phyloP scores from a whole-genome alignment of 2,797 vertebrate genomes.

The Cygnus olor region DNA sequence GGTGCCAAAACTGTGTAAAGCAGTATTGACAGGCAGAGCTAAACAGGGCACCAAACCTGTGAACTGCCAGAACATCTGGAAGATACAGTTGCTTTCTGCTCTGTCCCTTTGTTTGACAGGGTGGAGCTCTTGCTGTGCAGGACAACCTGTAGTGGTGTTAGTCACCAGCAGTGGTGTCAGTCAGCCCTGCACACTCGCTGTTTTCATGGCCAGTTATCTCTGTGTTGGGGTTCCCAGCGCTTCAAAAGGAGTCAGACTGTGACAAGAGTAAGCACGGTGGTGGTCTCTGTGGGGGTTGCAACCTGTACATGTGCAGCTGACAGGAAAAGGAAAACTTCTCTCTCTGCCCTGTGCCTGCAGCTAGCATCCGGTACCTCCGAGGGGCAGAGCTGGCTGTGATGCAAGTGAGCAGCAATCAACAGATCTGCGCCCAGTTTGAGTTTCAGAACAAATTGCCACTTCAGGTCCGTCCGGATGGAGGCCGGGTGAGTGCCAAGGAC shows the following conservation, averaged over 20 bases:
- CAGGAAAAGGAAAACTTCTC: neutral
- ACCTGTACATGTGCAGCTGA: rapidly evolving
- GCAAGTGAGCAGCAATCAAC: slow-evolving; percentile 72
- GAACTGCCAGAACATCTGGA: neutral
- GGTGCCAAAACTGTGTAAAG: neutral
- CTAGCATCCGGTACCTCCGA: slow-evolving; percentile 71
- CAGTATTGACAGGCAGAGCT: neutral
- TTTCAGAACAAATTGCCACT: slow-evolving; percentile 71
- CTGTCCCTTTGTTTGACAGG: neutral
- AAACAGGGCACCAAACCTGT: rapidly evolving
- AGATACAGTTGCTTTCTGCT: neutral
- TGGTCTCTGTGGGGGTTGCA: neutral
- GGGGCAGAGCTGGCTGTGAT: slow-evolving; percentile 77
- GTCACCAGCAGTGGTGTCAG: neutral
- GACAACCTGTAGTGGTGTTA: neutral
- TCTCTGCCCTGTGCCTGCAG: slow-evolving; percentile 52
- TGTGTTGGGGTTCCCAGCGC: neutral
- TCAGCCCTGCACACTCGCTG: rapidly evolving
- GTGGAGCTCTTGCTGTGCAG: neutral
- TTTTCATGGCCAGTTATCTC: neutral
- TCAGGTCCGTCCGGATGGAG: slow-evolving; percentile 53
- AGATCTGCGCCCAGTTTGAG: slow-evolving; percentile 74
- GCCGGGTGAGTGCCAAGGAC: slow-evolving; percentile 69
- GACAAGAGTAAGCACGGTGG: neutral
- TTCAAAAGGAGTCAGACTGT: neutral